Evolutionary conservation across 2,888 invertebrate species (phyloP).

Genomic region (Dysmachus trigonus): DNA sequence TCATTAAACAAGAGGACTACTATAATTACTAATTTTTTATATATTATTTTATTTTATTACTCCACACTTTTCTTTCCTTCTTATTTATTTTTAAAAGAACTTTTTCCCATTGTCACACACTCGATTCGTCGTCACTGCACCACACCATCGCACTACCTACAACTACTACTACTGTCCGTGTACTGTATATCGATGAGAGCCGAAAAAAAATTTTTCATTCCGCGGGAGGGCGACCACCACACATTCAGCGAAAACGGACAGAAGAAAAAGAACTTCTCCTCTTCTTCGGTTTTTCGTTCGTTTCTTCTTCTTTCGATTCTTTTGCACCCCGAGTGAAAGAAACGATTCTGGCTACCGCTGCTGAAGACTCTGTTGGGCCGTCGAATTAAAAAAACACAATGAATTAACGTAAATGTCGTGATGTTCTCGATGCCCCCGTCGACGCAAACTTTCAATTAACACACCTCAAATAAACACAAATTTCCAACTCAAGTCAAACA

Average conservation of each 20-base stretch:
- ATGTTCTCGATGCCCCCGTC: neutral
- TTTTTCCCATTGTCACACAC: slow-evolving; percentile 28
- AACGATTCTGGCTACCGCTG: too few species aligned
- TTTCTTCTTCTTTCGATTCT: neutral
- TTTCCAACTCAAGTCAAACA: slow-evolving; percentile 6
- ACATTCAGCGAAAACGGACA: neutral
- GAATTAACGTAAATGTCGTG: neutral
- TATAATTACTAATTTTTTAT: neutral
- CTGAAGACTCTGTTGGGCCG: neutral
- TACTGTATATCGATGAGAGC: slow-evolving; percentile 4
- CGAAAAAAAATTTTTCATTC: slow-evolving; percentile 34
- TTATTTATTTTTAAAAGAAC: slow-evolving; percentile 21
- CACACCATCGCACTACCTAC: neutral
- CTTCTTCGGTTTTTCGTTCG: too few species aligned
- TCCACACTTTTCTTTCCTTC: neutral
- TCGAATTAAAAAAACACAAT: too few species aligned
- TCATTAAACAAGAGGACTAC: neutral
- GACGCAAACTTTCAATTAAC: neutral
- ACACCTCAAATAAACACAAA: neutral
- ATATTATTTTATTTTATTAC: neutral
- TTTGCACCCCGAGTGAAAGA: neutral
- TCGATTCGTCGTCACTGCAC: neutral
- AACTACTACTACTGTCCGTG: neutral
- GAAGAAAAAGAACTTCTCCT: neutral
- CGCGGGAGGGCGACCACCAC: slow-evolving; percentile 15